Percentiles rank a stretch among this genome's conserved stretches.
These are phyloP conservation scores for Daphoenositta chrysoptera DNA, from an alignment of 2,113 vertebrate genomes.

Conservation along the genomic window DNA sequence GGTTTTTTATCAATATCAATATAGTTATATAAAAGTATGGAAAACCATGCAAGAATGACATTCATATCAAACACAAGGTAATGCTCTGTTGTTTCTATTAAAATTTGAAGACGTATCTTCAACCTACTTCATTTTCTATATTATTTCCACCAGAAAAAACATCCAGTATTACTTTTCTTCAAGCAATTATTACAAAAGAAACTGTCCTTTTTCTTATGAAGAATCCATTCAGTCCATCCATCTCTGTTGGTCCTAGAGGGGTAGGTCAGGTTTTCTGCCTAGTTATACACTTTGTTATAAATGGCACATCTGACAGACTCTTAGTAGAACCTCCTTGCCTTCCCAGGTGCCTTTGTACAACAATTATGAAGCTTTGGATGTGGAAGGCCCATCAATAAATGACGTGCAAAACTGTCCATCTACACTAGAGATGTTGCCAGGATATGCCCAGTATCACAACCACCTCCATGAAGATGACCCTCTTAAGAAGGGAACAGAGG, in stretches of 20 bases:
- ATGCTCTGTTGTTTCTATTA: background rate
- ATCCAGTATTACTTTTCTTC: background rate
- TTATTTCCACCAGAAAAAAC: background rate
- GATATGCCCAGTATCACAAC: accelerated
- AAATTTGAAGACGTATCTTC: background rate
- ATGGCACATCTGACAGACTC: background rate
- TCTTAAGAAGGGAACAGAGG: background rate
- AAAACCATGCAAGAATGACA: background rate
- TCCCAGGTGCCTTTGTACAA: background rate
- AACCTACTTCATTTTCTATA: background rate
- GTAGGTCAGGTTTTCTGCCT: background rate
- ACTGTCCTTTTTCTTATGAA: background rate
- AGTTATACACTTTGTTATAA: background rate
- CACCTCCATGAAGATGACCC: background rate
- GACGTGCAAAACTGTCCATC: too few relatives aligned
- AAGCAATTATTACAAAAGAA: background rate
- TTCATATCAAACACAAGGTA: background rate
- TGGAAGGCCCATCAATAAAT: background rate
- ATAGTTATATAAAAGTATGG: background rate
- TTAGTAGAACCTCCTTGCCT: background rate
- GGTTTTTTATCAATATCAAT: background rate
- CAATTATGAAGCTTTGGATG: background rate
- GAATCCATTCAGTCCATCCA: background rate
- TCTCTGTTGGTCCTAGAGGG: background rate
- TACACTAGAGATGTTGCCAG: background rate